Conservation (phyloP, 2,797 vertebrate genomes). For the Sebastes vulpes region DNA sequence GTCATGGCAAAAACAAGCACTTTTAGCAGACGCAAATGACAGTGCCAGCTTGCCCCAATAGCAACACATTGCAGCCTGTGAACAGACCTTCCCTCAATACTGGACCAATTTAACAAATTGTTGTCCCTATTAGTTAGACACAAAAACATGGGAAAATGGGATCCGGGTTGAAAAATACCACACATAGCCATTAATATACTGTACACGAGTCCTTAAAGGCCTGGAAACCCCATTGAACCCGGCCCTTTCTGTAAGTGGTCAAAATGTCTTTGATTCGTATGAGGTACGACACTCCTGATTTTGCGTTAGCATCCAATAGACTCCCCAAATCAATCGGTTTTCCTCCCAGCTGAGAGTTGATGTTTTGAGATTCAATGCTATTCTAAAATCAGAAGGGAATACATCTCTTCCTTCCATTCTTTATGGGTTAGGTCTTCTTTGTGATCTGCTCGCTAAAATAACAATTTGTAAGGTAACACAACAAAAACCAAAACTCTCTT, state of each 20-base stretch:
- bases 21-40: too few relatives aligned
- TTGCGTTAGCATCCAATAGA: background rate
- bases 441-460: background rate
- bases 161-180: background rate
- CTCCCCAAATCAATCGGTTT: background rate
- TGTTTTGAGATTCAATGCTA: background rate
- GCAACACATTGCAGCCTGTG: too few relatives aligned
- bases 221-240: background rate
- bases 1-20: too few relatives aligned
- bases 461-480: background rate
- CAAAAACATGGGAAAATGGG: too few relatives aligned
- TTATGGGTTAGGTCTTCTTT: background rate
- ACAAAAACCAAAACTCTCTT: background rate
- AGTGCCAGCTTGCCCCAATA: too few relatives aligned
- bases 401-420: background rate
- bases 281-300: background rate
- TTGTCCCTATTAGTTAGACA: too few relatives aligned
- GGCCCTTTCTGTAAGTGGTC: conserved; percentile 8
- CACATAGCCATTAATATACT: background rate
- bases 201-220: background rate
- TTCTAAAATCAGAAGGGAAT: background rate
- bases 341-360: background rate
- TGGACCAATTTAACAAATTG: too few relatives aligned
- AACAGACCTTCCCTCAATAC: too few relatives aligned
- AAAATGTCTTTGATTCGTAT: background rate